A percentile compares a stretch with the other conserved stretches of the same genome.
phyloP scores from a whole-genome alignment of 2,113 vertebrate genomes.

The Isurus oxyrinchus region DNA sequence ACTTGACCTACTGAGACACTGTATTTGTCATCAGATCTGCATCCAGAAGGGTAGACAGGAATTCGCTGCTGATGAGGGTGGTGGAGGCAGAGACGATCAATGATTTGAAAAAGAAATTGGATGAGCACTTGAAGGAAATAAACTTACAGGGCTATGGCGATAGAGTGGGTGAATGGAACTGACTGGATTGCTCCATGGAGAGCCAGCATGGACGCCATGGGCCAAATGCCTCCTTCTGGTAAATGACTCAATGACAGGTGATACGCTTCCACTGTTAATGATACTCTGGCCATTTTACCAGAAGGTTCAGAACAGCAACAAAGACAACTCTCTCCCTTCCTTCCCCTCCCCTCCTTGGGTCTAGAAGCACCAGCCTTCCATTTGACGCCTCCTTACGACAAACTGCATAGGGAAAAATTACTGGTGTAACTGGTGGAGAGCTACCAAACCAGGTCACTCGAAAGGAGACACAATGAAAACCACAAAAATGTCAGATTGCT shows the following conservation, averaged over 20 bases:
- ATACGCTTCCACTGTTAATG: background rate
- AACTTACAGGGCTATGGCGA: background rate
- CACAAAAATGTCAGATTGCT: background rate
- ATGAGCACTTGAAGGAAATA: background rate
- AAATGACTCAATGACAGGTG: background rate
- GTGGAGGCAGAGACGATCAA: too few species aligned
- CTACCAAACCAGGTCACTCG: background rate
- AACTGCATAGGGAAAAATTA: background rate
- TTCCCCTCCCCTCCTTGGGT: background rate
- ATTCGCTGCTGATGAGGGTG: background rate
- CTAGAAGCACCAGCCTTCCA: background rate
- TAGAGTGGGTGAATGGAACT: background rate
- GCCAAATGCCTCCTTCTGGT: background rate
- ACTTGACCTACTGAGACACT: background rate
- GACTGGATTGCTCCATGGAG: background rate
- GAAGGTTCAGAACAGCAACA: background rate
- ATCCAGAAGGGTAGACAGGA: background rate
- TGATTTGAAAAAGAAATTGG: too few species aligned
- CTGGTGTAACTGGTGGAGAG: background rate
- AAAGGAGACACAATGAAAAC: background rate
- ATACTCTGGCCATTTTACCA: background rate
- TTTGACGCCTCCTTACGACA: background rate
- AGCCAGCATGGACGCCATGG: background rate
- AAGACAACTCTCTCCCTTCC: background rate
- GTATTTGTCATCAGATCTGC: background rate